Base-by-base conservation (phyloP, 2,797 vertebrate species). In the Muraenolepis orangiensis region DNA sequence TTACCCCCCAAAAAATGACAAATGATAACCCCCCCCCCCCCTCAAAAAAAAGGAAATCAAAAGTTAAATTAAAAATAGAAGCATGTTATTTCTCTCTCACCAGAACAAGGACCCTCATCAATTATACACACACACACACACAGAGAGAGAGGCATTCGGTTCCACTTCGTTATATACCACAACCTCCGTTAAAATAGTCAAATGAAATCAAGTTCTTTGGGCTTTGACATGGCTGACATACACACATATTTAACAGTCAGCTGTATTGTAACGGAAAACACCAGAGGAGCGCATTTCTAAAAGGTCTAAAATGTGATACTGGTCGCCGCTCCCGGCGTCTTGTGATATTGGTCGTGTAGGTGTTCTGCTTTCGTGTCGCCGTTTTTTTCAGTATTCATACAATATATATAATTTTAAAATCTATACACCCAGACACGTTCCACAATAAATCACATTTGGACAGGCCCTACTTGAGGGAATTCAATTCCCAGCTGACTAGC, bases 381-480 rank as follows among this genome's bases (percentile, higher is more conserved):
- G n/a, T n/a, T n/a, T 85, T 85, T 75, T 84, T 76, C 78, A 74
- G 85, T 91, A 87, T 90, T 84, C 51, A 88, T 88, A 88, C 86
- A 89, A 85, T 88, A 87, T 88, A 85, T 83, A 72, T 74, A 78
- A 84, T 78, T 84, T 88, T 87, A 0, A 83, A 88, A 89, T 93
- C 91, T 93, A 93, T 93, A 93, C 91, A 94, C 89, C 90, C 89
- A 92, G 88, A 94, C 93, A 94, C 86, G 77, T 91, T 93, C 91
- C 91, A 94, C 91, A 91, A 92, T 85, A 93, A 92, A 90, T 91
- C 90, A 93, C 93, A 93, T 89, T 87, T 93, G 92, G 91, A 93
- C 92, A 91, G 92, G 90, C 90, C 92, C 88, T 91, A 91, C 85
- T 85, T 85, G 76, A 82, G 84, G 91, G 86, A 91, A 86, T 42